Conservation (phyloP, 2,888 invertebrate genomes). For the Euproctis similis region DNA sequence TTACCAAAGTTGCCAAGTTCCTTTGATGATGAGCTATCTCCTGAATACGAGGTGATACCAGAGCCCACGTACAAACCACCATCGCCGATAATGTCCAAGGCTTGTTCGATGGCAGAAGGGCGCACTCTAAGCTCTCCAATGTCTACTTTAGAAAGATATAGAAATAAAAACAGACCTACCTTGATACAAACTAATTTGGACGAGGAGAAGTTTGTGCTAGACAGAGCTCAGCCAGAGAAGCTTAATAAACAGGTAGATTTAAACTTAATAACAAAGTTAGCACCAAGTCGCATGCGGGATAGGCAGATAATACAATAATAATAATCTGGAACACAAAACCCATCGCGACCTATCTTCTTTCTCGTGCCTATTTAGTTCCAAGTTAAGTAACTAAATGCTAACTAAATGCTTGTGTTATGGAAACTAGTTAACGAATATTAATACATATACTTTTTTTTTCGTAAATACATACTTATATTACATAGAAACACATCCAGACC, state of each 20-base stretch:
- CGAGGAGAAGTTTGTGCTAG: constrained; percentile 83
- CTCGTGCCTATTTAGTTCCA: too few relatives aligned
- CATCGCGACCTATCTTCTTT: too few relatives aligned
- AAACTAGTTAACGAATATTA: too few relatives aligned
- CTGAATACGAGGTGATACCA: constrained; percentile 47
- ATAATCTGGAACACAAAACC: too few relatives aligned
- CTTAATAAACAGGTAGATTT: constrained; percentile 62
- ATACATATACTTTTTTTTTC: too few relatives aligned
- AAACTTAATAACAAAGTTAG: not conserved
- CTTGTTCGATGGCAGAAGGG: constrained; percentile 33
- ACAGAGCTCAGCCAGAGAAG: constrained; percentile 77
- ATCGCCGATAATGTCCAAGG: constrained; percentile 51
- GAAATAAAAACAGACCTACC: constrained; percentile 55
- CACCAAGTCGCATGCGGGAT: too few relatives aligned
- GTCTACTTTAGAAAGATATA: constrained; percentile 66
- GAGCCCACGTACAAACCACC: constrained; percentile 49
- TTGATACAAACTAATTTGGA: constrained; percentile 53
- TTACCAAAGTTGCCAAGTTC: constrained; percentile 78
- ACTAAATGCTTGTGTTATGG: too few relatives aligned
- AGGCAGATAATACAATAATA: too few relatives aligned
- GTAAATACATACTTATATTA: too few relatives aligned
- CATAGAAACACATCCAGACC: too few relatives aligned
- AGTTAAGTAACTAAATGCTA: too few relatives aligned
- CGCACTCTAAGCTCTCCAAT: constrained; percentile 50
- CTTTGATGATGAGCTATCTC: constrained; percentile 54